Conservation (phyloP, 2,888 invertebrate species). For the Leptura quadrifasciata region DNA sequence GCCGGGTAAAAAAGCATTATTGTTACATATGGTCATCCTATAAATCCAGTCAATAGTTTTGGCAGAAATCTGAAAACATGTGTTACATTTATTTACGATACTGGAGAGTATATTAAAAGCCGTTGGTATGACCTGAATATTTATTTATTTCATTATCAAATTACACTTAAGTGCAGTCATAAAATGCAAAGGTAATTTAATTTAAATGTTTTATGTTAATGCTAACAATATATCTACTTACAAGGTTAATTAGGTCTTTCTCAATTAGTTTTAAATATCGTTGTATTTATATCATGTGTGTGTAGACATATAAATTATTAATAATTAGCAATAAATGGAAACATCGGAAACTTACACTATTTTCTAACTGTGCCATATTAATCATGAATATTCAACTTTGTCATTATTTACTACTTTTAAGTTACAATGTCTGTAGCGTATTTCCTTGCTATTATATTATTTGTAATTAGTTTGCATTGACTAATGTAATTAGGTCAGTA, state of each 20-base stretch:
- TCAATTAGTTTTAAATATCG: not conserved
- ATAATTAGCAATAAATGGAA: constrained; percentile 1
- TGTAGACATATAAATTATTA: constrained; percentile 7
- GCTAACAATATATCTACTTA: not conserved
- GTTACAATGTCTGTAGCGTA: too few relatives aligned
- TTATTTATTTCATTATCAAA: constrained; percentile 2
- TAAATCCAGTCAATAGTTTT: not conserved
- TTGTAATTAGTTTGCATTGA: too few relatives aligned
- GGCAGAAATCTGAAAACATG: not conserved
- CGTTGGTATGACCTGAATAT: not conserved
- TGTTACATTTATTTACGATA: not conserved
- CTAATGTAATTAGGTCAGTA: too few relatives aligned
- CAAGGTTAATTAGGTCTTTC: constrained; percentile 4
- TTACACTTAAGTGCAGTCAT: not conserved
- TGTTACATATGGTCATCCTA: too few relatives aligned
- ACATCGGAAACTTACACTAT: not conserved
- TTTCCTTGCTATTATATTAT: too few relatives aligned
- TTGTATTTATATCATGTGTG: not conserved
- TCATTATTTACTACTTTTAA: too few relatives aligned
- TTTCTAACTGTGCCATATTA: not conserved
- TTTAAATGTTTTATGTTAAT: constrained; percentile 3
- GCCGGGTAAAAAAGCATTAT: too few relatives aligned
- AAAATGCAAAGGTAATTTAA: not conserved
- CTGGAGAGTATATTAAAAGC: not conserved
- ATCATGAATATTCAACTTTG: not conserved